phyloP scores from a whole-genome alignment of 2,888 invertebrate genomes.

The Dryadula phaetusa region DNA sequence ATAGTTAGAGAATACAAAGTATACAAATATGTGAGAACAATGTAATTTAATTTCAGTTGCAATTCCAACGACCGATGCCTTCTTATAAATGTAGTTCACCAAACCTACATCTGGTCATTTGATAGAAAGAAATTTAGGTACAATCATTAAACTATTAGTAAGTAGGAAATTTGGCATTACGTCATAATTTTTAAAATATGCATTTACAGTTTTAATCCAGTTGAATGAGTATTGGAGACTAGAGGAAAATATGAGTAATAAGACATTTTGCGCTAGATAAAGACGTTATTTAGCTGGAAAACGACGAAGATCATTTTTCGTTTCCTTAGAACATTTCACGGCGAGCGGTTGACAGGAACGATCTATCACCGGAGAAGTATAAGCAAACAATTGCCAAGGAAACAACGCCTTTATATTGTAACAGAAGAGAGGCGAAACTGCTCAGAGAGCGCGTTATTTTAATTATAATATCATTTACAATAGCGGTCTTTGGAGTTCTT shows the following conservation, averaged over 20 bases:
- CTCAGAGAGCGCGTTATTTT: constrained; percentile 17
- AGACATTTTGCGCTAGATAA: constrained; percentile 61
- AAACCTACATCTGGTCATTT: constrained; percentile 32
- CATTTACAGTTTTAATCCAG: constrained; percentile 57
- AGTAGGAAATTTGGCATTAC: constrained; percentile 58
- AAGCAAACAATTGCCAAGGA: constrained; percentile 37
- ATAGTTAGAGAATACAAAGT: background rate
- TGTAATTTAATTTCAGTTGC: constrained; percentile 4
- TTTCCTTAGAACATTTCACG: constrained; percentile 52
- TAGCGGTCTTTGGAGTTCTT: constrained; percentile 22
- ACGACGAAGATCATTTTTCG: constrained; percentile 65
- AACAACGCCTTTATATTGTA: constrained; percentile 37
- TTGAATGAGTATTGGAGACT: constrained; percentile 38
- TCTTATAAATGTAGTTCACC: constrained; percentile 10
- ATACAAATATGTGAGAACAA: constrained; percentile 5
- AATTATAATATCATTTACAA: constrained; percentile 33
- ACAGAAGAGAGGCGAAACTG: constrained; percentile 26
- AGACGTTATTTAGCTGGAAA: constrained; percentile 58
- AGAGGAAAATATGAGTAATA: constrained; percentile 59
- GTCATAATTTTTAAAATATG: constrained; percentile 57
- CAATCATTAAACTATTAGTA: constrained; percentile 45
- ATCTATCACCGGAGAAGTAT: constrained; percentile 58
- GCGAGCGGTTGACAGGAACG: constrained; percentile 59
- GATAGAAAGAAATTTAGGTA: constrained; percentile 36
- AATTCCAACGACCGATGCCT: background rate